These are phyloP conservation scores for Aplodontia rufa DNA, from an alignment of 2,113 vertebrate genomes.

Conservation along the genomic window DNA sequence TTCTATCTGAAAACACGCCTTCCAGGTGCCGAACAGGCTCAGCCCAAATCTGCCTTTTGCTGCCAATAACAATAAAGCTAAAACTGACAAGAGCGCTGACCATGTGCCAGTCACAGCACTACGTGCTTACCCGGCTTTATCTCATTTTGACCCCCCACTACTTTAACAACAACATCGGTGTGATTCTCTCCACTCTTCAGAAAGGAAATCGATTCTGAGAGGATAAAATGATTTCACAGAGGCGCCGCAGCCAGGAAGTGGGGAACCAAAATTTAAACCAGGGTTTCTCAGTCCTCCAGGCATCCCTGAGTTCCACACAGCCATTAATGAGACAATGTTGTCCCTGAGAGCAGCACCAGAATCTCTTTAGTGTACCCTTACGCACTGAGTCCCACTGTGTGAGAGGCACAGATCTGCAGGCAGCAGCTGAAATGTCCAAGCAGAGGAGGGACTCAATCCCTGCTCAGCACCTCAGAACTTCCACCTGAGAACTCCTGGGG, in stretches of 20 bases:
- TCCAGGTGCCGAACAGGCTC: no score
- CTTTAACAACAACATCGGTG: not conserved
- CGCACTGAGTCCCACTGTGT: not conserved
- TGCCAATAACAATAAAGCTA: not conserved
- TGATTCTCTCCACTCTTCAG: not conserved
- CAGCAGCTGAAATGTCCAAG: no score
- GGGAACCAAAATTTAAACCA: not conserved
- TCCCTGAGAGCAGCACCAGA: not conserved
- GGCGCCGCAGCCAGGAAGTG: no score
- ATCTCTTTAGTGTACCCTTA: not conserved
- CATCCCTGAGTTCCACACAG: not conserved
- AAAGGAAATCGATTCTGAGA: not conserved
- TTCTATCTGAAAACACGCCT: not conserved
- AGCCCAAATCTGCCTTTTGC: not conserved
- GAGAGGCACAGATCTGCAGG: accelerated
- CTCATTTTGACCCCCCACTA: not conserved
- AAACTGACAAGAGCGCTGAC: not conserved
- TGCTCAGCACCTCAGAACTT: not conserved
- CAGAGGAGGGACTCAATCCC: not conserved
- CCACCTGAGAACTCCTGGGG: not conserved
- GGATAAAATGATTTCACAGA: not conserved
- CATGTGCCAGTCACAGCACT: not conserved
- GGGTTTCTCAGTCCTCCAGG: not conserved
- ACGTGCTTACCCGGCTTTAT: not conserved
- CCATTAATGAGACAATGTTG: not conserved